These are phyloP conservation scores for Saxicola maurus DNA, from an alignment of 2,797 vertebrate species.

Conservation along the genomic window DNA sequence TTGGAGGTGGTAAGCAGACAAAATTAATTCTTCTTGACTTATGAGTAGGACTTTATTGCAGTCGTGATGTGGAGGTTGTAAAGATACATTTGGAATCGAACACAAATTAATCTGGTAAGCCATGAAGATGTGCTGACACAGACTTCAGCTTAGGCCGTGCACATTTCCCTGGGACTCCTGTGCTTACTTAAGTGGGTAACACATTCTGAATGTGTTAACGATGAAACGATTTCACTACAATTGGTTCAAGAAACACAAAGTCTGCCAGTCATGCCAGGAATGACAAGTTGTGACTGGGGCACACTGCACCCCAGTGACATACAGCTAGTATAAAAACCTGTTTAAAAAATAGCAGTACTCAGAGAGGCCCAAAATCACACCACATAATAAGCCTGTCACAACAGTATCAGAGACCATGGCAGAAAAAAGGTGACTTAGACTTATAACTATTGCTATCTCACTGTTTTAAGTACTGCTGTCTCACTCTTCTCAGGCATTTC, in stretches of 20 bases:
- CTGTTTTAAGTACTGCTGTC: not conserved
- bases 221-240: not conserved
- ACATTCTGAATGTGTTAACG: not conserved
- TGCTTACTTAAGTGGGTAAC: not conserved
- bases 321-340: not conserved
- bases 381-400: accelerated
- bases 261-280: not conserved
- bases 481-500: not conserved
- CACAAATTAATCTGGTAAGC: not conserved
- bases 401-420: not conserved
- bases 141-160: not conserved
- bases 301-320: not conserved
- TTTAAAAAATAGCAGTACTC: not conserved
- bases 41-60: not conserved
- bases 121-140: not conserved
- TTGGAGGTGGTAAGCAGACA: not conserved
- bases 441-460: not conserved
- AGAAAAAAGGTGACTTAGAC: not conserved
- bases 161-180: not conserved
- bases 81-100: not conserved
- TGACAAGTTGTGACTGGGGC: not conserved
- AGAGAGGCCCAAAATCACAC: not conserved
- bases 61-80: not conserved
- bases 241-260: not conserved
- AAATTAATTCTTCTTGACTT: not conserved